phyloP scores from a whole-genome alignment of 2,113 vertebrate species.

The Gadus chalcogrammus region DNA sequence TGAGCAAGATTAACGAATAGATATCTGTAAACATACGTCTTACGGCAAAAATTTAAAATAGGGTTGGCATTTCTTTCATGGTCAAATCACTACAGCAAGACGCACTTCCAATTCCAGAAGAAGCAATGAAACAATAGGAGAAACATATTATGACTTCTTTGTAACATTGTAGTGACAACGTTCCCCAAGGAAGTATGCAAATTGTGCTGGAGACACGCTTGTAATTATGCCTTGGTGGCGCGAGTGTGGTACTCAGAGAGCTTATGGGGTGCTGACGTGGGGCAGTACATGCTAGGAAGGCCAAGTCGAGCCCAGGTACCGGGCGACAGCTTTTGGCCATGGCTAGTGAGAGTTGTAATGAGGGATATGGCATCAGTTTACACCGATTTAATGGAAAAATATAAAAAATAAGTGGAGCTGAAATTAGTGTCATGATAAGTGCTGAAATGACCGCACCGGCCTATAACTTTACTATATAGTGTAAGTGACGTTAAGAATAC shows the following conservation, averaged over 20 bases:
- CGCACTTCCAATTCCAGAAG: neutral
- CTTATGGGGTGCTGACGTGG: conserved; percentile 6
- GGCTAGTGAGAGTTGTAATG: neutral
- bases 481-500: no score
- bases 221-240: conserved; percentile 8
- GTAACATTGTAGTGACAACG: neutral
- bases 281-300: neutral
- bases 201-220: conserved; percentile 2
- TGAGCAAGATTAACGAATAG: no score
- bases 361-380: conserved; percentile 2
- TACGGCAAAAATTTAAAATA: no score
- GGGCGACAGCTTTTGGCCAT: conserved; percentile 7
- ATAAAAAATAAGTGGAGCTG: neutral
- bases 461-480: no score
- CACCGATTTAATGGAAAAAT: neutral
- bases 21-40: no score
- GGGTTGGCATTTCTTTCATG: no score
- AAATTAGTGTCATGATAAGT: neutral
- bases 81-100: no score
- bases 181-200: neutral
- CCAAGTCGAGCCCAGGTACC: conserved; percentile 19
- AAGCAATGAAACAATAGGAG: conserved; percentile 5
- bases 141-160: neutral
- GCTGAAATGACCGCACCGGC: no score
- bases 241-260: conserved; percentile 17